Evolutionary conservation across 2,888 invertebrate species (phyloP), one percentile per base, ranked within the genome.

Genomic region (Cataglyphis cursor): DNA sequence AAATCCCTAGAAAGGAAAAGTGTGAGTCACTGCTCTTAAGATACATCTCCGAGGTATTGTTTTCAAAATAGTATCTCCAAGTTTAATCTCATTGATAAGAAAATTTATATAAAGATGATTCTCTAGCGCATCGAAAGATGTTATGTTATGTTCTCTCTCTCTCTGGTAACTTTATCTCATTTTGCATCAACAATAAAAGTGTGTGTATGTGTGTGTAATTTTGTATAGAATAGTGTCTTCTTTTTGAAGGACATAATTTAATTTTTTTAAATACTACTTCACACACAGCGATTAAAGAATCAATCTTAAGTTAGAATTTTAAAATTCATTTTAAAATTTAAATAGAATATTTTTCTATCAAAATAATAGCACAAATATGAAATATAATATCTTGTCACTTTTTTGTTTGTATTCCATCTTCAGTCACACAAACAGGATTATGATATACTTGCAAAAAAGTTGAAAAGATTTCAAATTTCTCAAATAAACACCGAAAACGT

Each of bases 61-160:
- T 51, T 4, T 51, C 28, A 10, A 35, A n/a, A 66, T 12, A 51
- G 18, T n/a, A 6, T 21, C 21, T 64, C 35, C 4, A 35, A 62
- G n/a, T n/a, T n/a, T 54, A 70, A 70, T 54, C n/a, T 6, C n/a
- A 21, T 21, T 54, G 70, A 70, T 54, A 70, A 70, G 35, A 4
- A 62, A 35, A 35, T 35, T 35, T 10, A 35, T 62, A 62, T 62
- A 62, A 35, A 64, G 10, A 12, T 15, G 59, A 24, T 6, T 44
- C 5, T 51, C 48, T 51, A 51, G 8, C 51, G 9, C 51, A 51
- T 51, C 51, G n/a, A n/a, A 51, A n/a, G 51, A 8, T n/a, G n/a
- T 51, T 51, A 8, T n/a, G 48, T 48, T 48, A 18, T 18, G 18
- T 48, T 48, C 6, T 35, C 31, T 31, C 6, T 35, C 31, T 35